Base-by-base conservation (phyloP, 2,888 invertebrate genomes). In the Rhogogaster chlorosoma region DNA sequence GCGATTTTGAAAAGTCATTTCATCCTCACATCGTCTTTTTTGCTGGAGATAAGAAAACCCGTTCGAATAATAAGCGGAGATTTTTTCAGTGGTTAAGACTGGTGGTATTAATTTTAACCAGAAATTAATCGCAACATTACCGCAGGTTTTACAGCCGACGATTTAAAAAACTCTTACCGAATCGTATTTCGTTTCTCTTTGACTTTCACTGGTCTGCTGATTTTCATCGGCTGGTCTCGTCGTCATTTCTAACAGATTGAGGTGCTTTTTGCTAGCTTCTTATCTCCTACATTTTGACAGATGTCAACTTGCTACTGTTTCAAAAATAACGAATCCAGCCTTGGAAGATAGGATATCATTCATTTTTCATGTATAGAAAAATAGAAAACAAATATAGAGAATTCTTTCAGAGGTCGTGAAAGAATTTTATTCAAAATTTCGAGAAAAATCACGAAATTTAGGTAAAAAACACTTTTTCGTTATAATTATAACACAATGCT, bases 211-310 rank as follows among this genome's bases (percentile, higher is more conserved):
- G 61, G 32, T 38, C 57, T 61, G 32, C n/a, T 22, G 57, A 38
- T 57, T n/a, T 36, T 80, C 80, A 15, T 61, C 61, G 22, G 12
- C 38, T 57, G 7, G 15, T 80, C 61, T 80, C 3, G 22, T 29
- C 2, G 61, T 18, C 80, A 80, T 80, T 36, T 32, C 36, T 38
- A 32, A 22, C 26, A 7, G 26, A 53, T 29, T 77, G 49, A 26
- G 12, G 26, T 49, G 2, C n/a, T 38, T 12, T 77, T 53, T 32
- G 9, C 6, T 77, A 49, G n/a, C n/a, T n/a, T n/a, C n/a, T n/a
- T n/a, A n/a, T n/a, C n/a, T 15, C 42, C n/a, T 49, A 77, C 77
- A 49, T 29, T 49, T 77, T 26, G 29, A 77, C 45, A 77, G 45
- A 15, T 49, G 18, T 53, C 49, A 32, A 29, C 18, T 45, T 45